Evolutionary conservation across 2,113 vertebrate genomes (phyloP).

Genomic region (Motacilla alba): DNA sequence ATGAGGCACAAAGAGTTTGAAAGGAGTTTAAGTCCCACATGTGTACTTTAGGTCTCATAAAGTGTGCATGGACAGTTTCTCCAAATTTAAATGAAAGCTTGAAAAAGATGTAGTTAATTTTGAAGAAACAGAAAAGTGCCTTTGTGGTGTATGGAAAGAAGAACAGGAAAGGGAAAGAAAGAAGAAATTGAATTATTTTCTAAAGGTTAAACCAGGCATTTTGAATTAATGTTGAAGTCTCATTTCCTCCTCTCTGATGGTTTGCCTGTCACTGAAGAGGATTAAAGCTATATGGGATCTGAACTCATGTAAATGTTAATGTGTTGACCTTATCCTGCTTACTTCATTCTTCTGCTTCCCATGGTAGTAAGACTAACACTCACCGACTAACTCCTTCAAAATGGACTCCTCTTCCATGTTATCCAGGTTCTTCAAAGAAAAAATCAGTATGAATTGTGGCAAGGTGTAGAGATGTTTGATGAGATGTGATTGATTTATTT

Average conservation of each 20-base stretch:
- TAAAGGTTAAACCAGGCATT: constrained; percentile 52
- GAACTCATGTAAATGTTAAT: constrained; percentile 57
- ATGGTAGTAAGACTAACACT: neutral
- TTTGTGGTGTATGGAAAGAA: neutral
- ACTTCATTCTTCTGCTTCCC: neutral
- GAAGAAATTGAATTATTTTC: constrained; percentile 30
- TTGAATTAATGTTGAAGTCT: constrained; percentile 46
- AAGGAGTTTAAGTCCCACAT: neutral
- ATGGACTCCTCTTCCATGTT: neutral
- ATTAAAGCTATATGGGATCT: constrained; percentile 19
- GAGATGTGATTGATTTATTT: neutral
- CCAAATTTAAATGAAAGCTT: constrained; percentile 2
- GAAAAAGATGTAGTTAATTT: neutral
- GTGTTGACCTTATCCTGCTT: constrained; percentile 41
- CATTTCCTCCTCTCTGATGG: constrained; percentile 20
- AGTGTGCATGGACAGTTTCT: neutral
- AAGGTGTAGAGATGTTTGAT: neutral
- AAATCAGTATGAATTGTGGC: neutral
- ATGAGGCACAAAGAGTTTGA: neutral
- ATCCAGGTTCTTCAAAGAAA: neutral
- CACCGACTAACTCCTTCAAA: neutral
- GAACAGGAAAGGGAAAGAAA: neutral
- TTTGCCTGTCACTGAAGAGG: constrained; percentile 11
- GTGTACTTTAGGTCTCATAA: neutral
- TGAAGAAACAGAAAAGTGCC: neutral